Evolutionary conservation across 2,888 invertebrate genomes (phyloP).

Genomic region (Lithosia quadra): DNA sequence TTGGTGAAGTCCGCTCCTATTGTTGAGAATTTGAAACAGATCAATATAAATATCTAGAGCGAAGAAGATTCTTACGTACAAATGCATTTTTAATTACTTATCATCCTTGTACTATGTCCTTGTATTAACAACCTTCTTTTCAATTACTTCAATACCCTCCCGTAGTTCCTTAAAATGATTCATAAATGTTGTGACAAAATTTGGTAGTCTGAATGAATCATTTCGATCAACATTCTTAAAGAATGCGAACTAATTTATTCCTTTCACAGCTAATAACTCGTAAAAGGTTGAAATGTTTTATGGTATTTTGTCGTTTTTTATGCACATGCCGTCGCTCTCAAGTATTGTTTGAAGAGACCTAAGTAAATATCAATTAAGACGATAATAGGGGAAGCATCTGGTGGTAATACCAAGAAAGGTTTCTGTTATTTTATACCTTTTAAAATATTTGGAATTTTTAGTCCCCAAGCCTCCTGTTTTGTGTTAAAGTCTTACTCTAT

Average conservation of each 20-base stretch:
- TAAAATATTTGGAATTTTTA: background rate
- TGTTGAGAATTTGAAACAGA: too few species aligned
- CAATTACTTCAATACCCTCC: conserved; percentile 21
- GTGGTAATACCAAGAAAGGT: conserved; percentile 52
- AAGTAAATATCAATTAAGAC: conserved; percentile 53
- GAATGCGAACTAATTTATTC: conserved; percentile 8
- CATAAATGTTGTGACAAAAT: conserved; percentile 33
- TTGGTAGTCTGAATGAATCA: conserved; percentile 37
- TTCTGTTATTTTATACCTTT: conserved; percentile 24
- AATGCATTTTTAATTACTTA: too few species aligned
- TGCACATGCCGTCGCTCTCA: conserved; percentile 30
- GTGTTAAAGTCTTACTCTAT: background rate
- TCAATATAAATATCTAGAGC: too few species aligned
- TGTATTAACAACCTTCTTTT: conserved; percentile 27
- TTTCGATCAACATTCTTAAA: conserved; percentile 29
- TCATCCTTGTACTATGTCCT: conserved; percentile 13
- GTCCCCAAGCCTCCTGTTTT: background rate
- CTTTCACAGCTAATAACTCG: conserved; percentile 3
- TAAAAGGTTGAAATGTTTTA: background rate
- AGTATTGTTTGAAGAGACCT: conserved; percentile 46
- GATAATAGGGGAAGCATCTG: conserved; percentile 39
- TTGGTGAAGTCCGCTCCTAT: background rate
- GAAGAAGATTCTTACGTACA: too few species aligned
- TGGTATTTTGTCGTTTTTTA: conserved; percentile 25
- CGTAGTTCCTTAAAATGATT: conserved; percentile 39